Evolutionary conservation across 2,113 vertebrate genomes (phyloP).

Genomic region (Sardina pilchardus): DNA sequence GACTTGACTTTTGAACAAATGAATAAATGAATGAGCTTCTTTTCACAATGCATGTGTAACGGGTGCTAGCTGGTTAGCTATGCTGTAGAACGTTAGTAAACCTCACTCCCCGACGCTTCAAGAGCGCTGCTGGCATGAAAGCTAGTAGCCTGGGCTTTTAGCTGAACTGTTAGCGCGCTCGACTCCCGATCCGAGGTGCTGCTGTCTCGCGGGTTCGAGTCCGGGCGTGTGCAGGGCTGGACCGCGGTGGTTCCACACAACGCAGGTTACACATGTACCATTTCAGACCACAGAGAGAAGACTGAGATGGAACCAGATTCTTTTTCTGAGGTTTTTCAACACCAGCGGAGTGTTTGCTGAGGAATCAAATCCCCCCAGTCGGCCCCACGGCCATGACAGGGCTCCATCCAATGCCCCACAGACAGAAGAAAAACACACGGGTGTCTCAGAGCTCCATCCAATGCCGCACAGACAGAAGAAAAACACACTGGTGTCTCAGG

Average conservation of each 20-base stretch:
- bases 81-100: too few relatives aligned
- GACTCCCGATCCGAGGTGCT: too few relatives aligned
- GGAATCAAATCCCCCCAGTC: background rate
- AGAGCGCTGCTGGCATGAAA: too few relatives aligned
- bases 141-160: too few relatives aligned
- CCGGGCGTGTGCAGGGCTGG: too few relatives aligned
- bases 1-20: background rate
- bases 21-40: background rate
- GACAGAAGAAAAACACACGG: slow-evolving; percentile 41
- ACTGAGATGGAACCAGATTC: background rate
- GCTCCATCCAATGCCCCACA: slow-evolving; percentile 17
- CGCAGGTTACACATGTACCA: too few relatives aligned
- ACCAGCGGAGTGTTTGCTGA: slow-evolving; percentile 39
- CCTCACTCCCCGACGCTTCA: too few relatives aligned
- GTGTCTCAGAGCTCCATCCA: slow-evolving; percentile 38
- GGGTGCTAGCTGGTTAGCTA: too few relatives aligned
- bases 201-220: too few relatives aligned
- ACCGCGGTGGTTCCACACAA: too few relatives aligned
- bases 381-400: slow-evolving; percentile 22
- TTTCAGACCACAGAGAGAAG: background rate
- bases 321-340: slow-evolving; percentile 11
- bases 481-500: slow-evolving; percentile 46
- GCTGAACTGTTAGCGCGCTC: too few relatives aligned
- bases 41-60: background rate
- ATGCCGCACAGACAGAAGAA: slow-evolving; percentile 18